A percentile compares a stretch with the other conserved stretches of the same genome.
phyloP scores from a whole-genome alignment of 2,888 invertebrate genomes.

The Euplexia lucipara region DNA sequence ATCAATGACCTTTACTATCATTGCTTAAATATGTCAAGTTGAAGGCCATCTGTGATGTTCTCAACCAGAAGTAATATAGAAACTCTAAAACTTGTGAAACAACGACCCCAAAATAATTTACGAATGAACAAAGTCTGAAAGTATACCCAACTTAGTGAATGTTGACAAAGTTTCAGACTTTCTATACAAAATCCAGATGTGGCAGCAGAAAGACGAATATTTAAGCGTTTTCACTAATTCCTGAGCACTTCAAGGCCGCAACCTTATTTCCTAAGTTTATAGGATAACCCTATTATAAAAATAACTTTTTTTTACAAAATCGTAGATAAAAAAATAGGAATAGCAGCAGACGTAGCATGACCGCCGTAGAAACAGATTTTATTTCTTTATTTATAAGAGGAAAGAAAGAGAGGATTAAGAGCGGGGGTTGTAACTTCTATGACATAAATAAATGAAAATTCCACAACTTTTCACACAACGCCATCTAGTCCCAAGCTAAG shows the following conservation, averaged over 20 bases:
- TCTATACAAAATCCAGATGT: neutral
- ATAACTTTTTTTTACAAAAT: neutral
- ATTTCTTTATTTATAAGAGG: no score
- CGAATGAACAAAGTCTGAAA: conserved; percentile 9
- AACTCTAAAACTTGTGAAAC: neutral
- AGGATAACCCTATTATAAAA: neutral
- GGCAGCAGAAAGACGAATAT: neutral
- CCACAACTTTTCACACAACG: no score
- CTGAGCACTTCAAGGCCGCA: neutral
- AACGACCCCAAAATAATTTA: neutral
- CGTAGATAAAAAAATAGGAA: no score
- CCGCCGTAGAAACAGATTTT: no score
- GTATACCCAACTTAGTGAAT: conserved; percentile 3
- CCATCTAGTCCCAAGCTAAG: no score
- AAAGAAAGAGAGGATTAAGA: no score
- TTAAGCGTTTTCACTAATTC: neutral
- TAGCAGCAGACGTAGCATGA: no score
- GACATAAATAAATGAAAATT: no score
- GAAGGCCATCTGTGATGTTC: neutral
- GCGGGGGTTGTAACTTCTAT: no score
- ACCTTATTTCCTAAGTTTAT: neutral
- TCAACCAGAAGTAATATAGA: neutral
- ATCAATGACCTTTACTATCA: neutral
- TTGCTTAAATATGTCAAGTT: neutral
- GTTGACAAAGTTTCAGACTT: conserved; percentile 13